Evolutionary conservation across 2,888 invertebrate species (phyloP), one percentile per base, ranked within the genome.

Genomic region (Rotaria magnacalcarata): DNA sequence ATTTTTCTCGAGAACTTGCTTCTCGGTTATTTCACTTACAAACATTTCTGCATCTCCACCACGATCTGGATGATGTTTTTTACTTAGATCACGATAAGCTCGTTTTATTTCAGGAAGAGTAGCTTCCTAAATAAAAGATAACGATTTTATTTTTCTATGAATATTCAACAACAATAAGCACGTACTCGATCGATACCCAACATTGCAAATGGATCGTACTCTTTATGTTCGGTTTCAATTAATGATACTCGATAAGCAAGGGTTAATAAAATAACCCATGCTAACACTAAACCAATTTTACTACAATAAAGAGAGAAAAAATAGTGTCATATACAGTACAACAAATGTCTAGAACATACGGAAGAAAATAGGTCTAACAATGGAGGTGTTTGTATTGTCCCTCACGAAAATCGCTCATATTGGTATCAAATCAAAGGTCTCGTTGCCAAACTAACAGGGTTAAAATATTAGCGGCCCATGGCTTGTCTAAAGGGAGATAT

Each of bases 151-250:
- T 84, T 47, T 16, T 10, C 14, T 52, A n/a, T 0, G 6, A 54
- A 21, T 41, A n/a, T 2, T n/a, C 10, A 14, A 41, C 14, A 6
- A 86, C 27, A 85, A 84, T n/a, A 8, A 84, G n/a, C 11, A 88
- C 92, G 92, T 90, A 94, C 94, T 87, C 95, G 93, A 86, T 96
- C 95, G 88, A 99, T 93, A 84, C 94, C 95, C 87, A 99, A 93
- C 90, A 99, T 97, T 90, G 96, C 95, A 92, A 96, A 99, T 0
- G 99, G 99, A 93, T 99, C 98, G 92, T 98, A 99, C 91, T 97
- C 98, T 14, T 96, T 95, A 56, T 85, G 85, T 92, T 98, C 97
- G 92, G 96, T 96, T 91, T 99, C 97, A 92, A 97, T 96, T 91
- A 96, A 96, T 0, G 96, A 96, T 8, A 92, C 91, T 89, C 92